Conservation (phyloP, 1,140 invertebrate species). For the Drosophila kohkoa region DNA sequence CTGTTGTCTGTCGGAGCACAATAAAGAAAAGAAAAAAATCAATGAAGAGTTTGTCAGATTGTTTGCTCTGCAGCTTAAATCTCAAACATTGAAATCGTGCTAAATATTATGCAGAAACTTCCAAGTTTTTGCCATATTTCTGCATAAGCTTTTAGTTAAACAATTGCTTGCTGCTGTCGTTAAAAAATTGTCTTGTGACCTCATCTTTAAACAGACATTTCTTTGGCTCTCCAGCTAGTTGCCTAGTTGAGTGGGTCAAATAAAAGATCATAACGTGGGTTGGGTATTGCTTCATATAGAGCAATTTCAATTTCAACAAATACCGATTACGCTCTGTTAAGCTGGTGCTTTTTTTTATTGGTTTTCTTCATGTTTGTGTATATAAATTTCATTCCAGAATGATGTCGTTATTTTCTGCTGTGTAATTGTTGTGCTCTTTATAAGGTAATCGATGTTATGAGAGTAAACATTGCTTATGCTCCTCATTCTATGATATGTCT, state of each 20-base stretch:
- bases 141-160: conserved; percentile 6
- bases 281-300: not conserved
- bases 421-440: not conserved
- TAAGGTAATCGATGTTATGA: conserved; percentile 1
- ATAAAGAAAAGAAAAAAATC: conserved; percentile 40
- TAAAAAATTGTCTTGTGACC: not conserved
- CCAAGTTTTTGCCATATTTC: not conserved
- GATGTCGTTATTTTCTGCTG: not conserved
- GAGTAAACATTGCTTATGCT: not conserved
- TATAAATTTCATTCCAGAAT: not conserved
- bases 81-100: conserved; percentile 7
- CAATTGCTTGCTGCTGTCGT: not conserved
- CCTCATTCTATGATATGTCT: too few relatives aligned
- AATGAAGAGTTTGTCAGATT: conserved; percentile 65
- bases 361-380: not conserved
- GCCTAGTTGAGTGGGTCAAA: not conserved
- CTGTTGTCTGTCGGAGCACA: conserved; percentile 1
- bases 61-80: conserved; percentile 49
- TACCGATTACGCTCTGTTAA: conserved; percentile 5
- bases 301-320: conserved; percentile 2
- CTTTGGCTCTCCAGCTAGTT: not conserved
- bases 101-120: not conserved
- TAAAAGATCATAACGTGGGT: not conserved
- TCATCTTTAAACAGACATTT: conserved; percentile 1
- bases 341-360: not conserved